These are phyloP conservation scores for Apaloderma vittatum DNA, from an alignment of 2,113 vertebrate genomes.

Conservation along the genomic window DNA sequence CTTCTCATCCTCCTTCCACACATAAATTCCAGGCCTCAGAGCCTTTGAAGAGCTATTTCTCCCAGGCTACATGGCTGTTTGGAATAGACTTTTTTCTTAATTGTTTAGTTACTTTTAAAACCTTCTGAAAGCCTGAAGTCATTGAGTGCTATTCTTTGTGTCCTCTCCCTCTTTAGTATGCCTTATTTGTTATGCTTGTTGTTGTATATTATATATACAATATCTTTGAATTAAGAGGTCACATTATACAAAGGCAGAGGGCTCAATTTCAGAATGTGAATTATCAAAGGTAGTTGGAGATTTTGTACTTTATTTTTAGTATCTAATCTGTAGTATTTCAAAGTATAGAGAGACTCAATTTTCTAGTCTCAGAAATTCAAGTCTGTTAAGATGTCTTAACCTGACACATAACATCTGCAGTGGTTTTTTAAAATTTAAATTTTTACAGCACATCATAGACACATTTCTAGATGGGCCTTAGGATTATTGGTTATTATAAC, in stretches of 20 bases:
- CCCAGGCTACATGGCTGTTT: neutral
- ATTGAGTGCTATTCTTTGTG: neutral
- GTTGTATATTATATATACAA: neutral
- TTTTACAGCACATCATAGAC: neutral
- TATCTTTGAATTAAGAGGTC: neutral
- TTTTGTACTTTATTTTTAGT: neutral
- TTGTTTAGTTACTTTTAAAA: neutral
- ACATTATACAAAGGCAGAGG: neutral
- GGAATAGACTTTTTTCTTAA: neutral
- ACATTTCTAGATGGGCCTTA: neutral
- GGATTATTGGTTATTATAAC: neutral
- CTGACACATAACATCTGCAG: neutral
- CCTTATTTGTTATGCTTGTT: neutral
- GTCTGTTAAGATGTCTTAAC: neutral
- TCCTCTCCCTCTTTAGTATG: neutral
- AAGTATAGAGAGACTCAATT: neutral
- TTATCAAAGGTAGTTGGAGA: neutral
- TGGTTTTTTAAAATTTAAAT: neutral
- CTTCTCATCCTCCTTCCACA: neutral
- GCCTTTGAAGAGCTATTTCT: neutral
- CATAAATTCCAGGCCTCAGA: neutral
- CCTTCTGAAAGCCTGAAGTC: neutral
- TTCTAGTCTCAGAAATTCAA: neutral
- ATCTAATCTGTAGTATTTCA: neutral
- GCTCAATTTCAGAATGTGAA: neutral